Evolutionary conservation across 23 tunicate genomes (phyloP), one percentile per base, ranked within the genome.

Genomic region (Trididemnum miniatum): DNA sequence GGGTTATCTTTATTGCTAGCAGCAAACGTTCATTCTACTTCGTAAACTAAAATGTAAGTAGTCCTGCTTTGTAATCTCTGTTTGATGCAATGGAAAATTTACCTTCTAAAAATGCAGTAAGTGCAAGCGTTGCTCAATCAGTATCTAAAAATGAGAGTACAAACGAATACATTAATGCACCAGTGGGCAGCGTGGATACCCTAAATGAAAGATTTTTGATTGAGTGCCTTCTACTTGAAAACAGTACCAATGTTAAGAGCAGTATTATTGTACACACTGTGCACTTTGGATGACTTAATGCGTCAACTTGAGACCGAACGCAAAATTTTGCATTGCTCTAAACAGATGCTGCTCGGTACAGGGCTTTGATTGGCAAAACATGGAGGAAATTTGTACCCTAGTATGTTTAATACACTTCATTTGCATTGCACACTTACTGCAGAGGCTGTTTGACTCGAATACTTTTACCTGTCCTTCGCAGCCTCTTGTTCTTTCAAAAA

Each of bases 251-350:
- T 57, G 67, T 18, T 31, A 54, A 37, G 31, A 77, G 82, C 82
- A 37, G 79, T 40, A 37, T 39, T 73, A 77, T 77, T 77, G 4
- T 74, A 24, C 67, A 77, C 82, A 77, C 39, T 77, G 82, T 77
- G 54, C 82, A 77, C 39, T 77, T 66, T 77, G 66, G 82, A 54
- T 36, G 82, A 77, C 51, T 36, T 77, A 35, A 51, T 77, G 82
- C 82, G 82, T 51, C 82, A 77, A 77, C 66, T 77, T 77, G 67
- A 38, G n/a, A 77, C 82, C 28, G 54, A 77, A 37, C 67, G 82
- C 22, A 77, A 77, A 35, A 77, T 29, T 77, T 77, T 77, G 65
- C 66, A 34, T 54, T 77, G 38, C 82, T 77, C 31, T 77, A 26
- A 29, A 52, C 82, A 29, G 82, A 77, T 77, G 82, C 67, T 77